A percentile compares a stretch with the other conserved stretches of the same genome.
These are phyloP conservation scores for Tenebrosternarchus preto DNA, from an alignment of 2,113 vertebrate species.

Conservation along the genomic window DNA sequence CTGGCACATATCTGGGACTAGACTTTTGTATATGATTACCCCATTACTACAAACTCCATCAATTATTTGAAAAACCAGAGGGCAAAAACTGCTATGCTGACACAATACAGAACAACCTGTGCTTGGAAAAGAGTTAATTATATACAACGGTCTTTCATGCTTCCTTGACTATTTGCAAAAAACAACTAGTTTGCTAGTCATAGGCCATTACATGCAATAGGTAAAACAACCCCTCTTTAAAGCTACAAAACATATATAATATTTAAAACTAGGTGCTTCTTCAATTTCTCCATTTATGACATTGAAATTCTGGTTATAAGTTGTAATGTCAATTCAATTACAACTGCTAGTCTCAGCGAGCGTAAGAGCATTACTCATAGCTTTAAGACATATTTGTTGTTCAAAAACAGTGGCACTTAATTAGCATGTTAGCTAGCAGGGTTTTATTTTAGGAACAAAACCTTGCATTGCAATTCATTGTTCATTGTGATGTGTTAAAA, in stretches of 20 bases:
- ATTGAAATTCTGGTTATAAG: too few species aligned
- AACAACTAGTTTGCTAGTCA: neutral
- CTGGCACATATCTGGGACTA: neutral
- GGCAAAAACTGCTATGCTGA: neutral
- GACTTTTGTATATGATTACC: constrained; percentile 16
- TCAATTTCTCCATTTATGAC: too few species aligned
- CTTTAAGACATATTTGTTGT: too few species aligned
- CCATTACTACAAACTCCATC: neutral
- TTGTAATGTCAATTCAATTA: too few species aligned
- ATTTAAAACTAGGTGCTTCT: neutral
- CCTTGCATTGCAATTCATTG: too few species aligned
- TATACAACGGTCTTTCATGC: neutral
- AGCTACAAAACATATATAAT: neutral
- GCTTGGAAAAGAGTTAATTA: neutral
- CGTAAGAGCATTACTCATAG: too few species aligned
- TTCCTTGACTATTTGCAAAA: neutral
- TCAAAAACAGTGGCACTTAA: too few species aligned
- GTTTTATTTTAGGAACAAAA: too few species aligned
- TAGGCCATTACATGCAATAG: neutral
- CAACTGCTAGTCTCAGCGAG: too few species aligned
- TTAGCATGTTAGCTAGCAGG: too few species aligned
- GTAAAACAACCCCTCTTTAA: neutral
- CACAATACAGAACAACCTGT: neutral
- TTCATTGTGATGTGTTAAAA: too few species aligned
- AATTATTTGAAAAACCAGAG: neutral